Evolutionary conservation across 2,888 invertebrate genomes (phyloP).

Genomic region (Leucoma salicis): DNA sequence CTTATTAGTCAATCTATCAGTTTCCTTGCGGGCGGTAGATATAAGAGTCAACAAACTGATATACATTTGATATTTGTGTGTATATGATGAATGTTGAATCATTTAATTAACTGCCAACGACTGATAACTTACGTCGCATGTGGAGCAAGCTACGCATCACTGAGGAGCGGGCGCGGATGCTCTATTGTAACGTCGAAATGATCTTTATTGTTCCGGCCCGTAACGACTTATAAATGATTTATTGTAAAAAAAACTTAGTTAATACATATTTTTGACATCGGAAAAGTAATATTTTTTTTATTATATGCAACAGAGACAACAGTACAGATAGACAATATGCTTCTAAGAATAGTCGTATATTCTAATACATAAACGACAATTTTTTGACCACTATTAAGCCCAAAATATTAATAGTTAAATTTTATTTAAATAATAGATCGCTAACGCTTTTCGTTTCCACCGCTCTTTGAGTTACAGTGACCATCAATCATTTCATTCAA

Average conservation of each 20-base stretch:
- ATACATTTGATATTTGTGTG: slow-evolving; percentile 19
- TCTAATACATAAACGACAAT: too few relatives aligned
- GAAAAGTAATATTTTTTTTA: too few relatives aligned
- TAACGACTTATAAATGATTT: slow-evolving; percentile 32
- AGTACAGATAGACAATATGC: too few relatives aligned
- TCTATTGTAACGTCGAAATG: slow-evolving; percentile 33
- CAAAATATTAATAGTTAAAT: too few relatives aligned
- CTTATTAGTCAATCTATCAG: slow-evolving; percentile 58
- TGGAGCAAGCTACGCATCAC: slow-evolving; percentile 18
- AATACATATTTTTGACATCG: too few relatives aligned
- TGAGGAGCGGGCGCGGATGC: slow-evolving; percentile 24
- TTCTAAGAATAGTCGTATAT: too few relatives aligned
- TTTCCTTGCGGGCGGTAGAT: slow-evolving; percentile 40
- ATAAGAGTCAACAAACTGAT: slow-evolving; percentile 31
- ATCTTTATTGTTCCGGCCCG: slow-evolving; percentile 29
- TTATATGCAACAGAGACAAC: too few relatives aligned
- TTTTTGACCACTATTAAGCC: too few relatives aligned
- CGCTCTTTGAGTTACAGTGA: slow-evolving; percentile 15
- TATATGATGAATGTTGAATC: slow-evolving; percentile 30
- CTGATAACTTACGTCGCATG: slow-evolving; percentile 38
- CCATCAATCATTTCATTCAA: slow-evolving; percentile 48
- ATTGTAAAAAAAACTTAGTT: slow-evolving; percentile 13
- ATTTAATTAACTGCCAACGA: slow-evolving; percentile 47
- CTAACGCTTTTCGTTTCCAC: slow-evolving; percentile 24
- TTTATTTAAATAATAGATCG: too few relatives aligned